A percentile compares a stretch with the other conserved stretches of the same genome.
These are phyloP conservation scores for Argynnis bischoffii DNA, from an alignment of 2,888 invertebrate species.

Conservation along the genomic window DNA sequence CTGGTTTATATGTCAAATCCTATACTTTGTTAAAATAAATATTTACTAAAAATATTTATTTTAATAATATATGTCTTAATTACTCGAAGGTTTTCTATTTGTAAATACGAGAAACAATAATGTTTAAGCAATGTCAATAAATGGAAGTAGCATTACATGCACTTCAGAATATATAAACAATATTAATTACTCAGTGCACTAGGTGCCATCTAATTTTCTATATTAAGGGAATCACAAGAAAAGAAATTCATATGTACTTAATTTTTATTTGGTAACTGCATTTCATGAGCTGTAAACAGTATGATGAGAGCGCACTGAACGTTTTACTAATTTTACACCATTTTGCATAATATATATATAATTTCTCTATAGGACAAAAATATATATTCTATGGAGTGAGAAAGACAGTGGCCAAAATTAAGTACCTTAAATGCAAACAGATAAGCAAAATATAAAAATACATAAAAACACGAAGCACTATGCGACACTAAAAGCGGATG, in stretches of 20 bases:
- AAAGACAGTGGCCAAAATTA: conserved; percentile 38
- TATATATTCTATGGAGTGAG: conserved; percentile 11
- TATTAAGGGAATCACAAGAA: conserved; percentile 27
- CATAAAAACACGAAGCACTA: conserved; percentile 56
- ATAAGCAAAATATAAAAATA: conserved; percentile 47
- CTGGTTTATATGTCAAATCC: neutral
- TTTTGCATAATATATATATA: conserved; percentile 39
- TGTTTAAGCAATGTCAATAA: neutral
- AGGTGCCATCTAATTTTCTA: conserved; percentile 6
- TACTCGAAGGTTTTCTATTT: no score
- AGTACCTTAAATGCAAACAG: conserved; percentile 49
- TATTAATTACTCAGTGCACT: conserved; percentile 9
- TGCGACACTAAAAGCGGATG: conserved; percentile 70
- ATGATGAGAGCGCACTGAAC: conserved; percentile 45
- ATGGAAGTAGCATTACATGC: conserved; percentile 14
- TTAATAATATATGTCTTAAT: no score
- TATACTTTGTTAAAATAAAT: neutral
- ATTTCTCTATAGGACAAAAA: neutral
- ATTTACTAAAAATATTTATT: neutral
- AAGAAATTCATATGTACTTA: conserved; percentile 29
- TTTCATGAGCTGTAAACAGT: conserved; percentile 64
- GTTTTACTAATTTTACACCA: conserved; percentile 5
- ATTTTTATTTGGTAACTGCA: conserved; percentile 67
- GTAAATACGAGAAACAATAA: no score
- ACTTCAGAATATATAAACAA: conserved; percentile 1